A percentile compares a stretch with the other conserved stretches of the same genome.
Evolutionary conservation across 2,113 vertebrate genomes (phyloP).

Genomic region (Meles meles): DNA sequence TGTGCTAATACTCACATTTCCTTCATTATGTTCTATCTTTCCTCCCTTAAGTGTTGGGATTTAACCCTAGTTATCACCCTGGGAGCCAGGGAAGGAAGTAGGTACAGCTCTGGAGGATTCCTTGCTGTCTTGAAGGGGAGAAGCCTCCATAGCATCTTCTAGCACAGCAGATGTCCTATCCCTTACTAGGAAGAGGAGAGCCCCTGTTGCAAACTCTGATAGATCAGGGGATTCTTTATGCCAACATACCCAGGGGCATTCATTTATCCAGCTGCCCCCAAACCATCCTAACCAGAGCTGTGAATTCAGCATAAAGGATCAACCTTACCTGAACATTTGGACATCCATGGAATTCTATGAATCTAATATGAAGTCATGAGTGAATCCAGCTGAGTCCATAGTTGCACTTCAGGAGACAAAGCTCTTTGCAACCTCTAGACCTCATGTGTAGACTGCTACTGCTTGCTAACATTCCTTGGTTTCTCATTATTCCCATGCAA

Average conservation of each 20-base stretch:
- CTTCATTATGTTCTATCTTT: not conserved
- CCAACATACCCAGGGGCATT: not conserved
- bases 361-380: not conserved
- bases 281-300: not conserved
- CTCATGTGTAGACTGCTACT: not conserved
- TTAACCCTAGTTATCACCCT: not conserved
- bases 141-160: not conserved
- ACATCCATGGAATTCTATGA: not conserved
- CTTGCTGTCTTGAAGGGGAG: not conserved
- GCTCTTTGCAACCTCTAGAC: not conserved
- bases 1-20: not conserved
- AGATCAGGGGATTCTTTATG: not conserved
- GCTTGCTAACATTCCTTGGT: not conserved
- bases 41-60: not conserved
- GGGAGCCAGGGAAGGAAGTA: not conserved
- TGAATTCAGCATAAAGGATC: not conserved
- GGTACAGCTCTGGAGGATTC: not conserved
- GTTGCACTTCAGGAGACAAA: not conserved
- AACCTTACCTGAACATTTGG: not conserved
- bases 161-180: not conserved
- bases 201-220: not conserved
- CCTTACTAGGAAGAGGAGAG: not conserved
- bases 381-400: not conserved
- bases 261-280: not conserved
- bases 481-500: not conserved